Evolutionary conservation across 2,113 vertebrate species (phyloP).

Genomic region (chimpanzee (Pan troglodytes)): DNA sequence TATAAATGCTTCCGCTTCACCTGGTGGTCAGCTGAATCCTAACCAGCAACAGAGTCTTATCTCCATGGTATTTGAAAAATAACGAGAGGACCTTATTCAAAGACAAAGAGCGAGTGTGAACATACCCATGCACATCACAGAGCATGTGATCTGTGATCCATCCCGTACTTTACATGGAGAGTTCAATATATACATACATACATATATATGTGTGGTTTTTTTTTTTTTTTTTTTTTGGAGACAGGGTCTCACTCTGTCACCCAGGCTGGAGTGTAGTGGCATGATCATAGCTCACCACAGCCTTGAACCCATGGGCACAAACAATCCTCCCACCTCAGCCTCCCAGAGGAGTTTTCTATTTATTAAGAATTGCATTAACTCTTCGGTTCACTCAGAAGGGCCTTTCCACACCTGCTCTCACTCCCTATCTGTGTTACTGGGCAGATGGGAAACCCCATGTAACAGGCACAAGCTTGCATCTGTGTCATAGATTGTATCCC

Average conservation of each 20-base stretch:
- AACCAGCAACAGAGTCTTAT: accelerated
- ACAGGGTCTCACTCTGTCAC: too few relatives aligned
- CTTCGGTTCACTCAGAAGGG: not conserved
- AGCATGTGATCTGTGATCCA: too few relatives aligned
- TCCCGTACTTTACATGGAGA: not conserved
- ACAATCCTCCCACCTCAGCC: too few relatives aligned
- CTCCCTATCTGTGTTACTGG: accelerated
- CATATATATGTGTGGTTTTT: too few relatives aligned
- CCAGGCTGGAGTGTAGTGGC: too few relatives aligned
- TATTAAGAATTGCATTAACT: not conserved
- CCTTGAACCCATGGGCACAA: too few relatives aligned
- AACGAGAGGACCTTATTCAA: not conserved
- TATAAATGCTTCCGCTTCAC: accelerated
- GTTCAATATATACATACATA: too few relatives aligned
- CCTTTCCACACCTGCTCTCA: accelerated
- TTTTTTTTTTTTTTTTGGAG: too few relatives aligned
- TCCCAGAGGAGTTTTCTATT: too few relatives aligned
- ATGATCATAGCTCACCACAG: too few relatives aligned
- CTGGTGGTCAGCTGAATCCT: not conserved
- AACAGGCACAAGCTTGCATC: accelerated
- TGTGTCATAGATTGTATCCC: accelerated
- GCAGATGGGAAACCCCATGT: not conserved
- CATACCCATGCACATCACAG: not conserved
- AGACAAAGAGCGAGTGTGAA: not conserved
- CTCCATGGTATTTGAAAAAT: accelerated